Evolutionary conservation across 2,888 invertebrate species (phyloP).

Genomic region (Ethmia dodecea): DNA sequence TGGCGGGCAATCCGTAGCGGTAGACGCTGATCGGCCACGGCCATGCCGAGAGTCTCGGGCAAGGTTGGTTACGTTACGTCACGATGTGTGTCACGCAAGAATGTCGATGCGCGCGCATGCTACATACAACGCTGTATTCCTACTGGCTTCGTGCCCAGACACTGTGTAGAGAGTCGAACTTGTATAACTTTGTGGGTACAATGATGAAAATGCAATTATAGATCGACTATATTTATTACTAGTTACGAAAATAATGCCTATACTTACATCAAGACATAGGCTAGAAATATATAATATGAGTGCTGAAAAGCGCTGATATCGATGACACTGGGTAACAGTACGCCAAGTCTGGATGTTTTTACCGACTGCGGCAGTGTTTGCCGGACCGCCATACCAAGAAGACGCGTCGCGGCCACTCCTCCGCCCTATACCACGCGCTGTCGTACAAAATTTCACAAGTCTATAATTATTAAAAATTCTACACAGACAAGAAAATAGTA

Average conservation of each 20-base stretch:
- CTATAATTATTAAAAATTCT: too few species aligned
- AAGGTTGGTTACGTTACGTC: conserved; percentile 39
- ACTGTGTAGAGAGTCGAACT: neutral
- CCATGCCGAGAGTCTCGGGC: conserved; percentile 26
- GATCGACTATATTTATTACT: too few species aligned
- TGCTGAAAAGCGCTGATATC: too few species aligned
- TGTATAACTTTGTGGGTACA: too few species aligned
- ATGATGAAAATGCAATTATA: too few species aligned
- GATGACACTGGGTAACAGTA: too few species aligned
- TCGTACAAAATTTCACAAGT: too few species aligned
- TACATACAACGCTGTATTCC: neutral
- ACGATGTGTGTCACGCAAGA: conserved; percentile 18
- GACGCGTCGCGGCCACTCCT: conserved; percentile 43
- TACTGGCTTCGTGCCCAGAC: neutral
- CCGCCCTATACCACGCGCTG: conserved; percentile 38
- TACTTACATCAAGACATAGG: too few species aligned
- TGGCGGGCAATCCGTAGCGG: conserved; percentile 27
- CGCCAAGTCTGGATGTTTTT: too few species aligned
- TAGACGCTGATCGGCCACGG: conserved; percentile 26
- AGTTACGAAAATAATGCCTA: too few species aligned
- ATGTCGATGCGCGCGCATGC: conserved; percentile 8
- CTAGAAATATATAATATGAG: too few species aligned
- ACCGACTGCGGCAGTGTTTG: conserved; percentile 41
- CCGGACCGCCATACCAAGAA: conserved; percentile 39
- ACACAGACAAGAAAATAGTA: too few species aligned